A percentile compares a stretch with the other conserved stretches of the same genome.
Evolutionary conservation across 2,797 vertebrate species (phyloP).

Genomic region (Lepus oiostolus): DNA sequence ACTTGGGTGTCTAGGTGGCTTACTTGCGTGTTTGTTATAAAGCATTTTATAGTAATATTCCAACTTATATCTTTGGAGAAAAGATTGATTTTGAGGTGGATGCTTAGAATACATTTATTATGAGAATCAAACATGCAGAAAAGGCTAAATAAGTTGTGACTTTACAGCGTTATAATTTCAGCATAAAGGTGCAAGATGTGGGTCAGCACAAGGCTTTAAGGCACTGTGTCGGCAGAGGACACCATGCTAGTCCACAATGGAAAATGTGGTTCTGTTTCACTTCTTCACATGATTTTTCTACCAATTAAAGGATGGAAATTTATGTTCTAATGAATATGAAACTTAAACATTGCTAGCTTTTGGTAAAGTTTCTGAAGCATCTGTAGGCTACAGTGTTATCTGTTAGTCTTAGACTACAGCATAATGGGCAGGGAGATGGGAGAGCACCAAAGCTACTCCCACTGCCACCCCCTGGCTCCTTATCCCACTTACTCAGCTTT

Average conservation of each 20-base stretch:
- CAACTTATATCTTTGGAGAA: background rate
- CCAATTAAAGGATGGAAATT: background rate
- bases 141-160: background rate
- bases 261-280: background rate
- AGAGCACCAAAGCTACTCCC: background rate
- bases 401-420: background rate
- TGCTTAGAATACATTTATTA: slow-evolving; percentile 5
- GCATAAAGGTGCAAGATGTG: background rate
- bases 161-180: background rate
- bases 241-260: background rate
- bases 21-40: background rate
- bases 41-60: background rate
- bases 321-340: background rate
- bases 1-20: background rate
- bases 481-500: background rate
- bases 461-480: no score
- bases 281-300: background rate
- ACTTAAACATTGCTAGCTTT: background rate
- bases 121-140: background rate
- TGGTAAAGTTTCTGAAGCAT: background rate
- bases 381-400: background rate
- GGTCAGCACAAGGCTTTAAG: background rate
- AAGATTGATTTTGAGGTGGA: background rate
- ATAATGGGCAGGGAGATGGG: background rate
- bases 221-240: background rate